A percentile compares a stretch with the other conserved stretches of the same genome.
Conservation (phyloP, 2,888 invertebrate species). For the Nowickia ferox region DNA sequence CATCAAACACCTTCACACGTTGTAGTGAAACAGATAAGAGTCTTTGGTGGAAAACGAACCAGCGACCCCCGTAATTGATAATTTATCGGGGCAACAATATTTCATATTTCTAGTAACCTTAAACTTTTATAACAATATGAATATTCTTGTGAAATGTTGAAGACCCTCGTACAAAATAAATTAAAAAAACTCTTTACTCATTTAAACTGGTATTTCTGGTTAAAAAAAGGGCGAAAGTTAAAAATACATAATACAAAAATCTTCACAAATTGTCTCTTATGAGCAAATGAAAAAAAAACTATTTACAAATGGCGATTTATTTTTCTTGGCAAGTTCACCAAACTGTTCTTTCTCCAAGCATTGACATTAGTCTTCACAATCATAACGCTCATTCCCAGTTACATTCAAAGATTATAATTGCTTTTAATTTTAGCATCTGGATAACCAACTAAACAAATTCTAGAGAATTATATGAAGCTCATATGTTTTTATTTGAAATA, state of each 20-base stretch:
- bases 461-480: too few relatives aligned
- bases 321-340: background rate
- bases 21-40: too few relatives aligned
- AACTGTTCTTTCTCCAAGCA: background rate
- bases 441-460: too few relatives aligned
- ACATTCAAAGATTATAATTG: background rate
- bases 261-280: background rate
- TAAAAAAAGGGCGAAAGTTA: background rate
- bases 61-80: too few relatives aligned
- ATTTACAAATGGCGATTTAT: slow-evolving; percentile 1
- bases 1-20: too few relatives aligned
- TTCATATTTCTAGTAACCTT: too few relatives aligned
- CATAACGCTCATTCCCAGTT: background rate
- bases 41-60: too few relatives aligned
- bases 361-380: slow-evolving; percentile 18
- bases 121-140: too few relatives aligned
- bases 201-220: background rate
- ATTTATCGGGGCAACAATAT: too few relatives aligned
- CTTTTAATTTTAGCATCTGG: too few relatives aligned
- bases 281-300: background rate
- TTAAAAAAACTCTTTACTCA: background rate
- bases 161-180: background rate
- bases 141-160: background rate
- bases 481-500: too few relatives aligned
- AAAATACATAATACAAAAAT: background rate